Conservation (phyloP, 2,797 vertebrate species). For the Furcifer pardalis region DNA sequence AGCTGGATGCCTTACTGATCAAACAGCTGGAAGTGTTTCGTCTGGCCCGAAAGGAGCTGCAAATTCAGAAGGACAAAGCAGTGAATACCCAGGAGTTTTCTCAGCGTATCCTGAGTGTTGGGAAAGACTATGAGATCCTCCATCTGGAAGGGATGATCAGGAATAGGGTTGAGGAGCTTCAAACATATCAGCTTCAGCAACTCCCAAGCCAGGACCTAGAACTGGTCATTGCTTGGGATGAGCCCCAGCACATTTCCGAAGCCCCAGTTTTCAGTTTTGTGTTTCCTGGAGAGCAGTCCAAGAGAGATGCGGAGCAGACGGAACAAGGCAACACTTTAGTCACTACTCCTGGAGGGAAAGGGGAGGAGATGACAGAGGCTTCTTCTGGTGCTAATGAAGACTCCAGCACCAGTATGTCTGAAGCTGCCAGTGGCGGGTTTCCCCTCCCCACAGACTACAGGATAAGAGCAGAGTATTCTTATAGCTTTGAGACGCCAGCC, state of each 20-base stretch:
- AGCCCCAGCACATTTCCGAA: not conserved
- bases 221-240: conserved; percentile 29
- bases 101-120: conserved; percentile 35
- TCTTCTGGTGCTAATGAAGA: not conserved
- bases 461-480: not conserved
- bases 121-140: conserved; percentile 48
- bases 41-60: conserved; percentile 26
- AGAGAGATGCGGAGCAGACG: not conserved
- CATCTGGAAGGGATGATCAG: conserved; percentile 47
- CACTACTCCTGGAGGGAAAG: not conserved
- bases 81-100: conserved; percentile 43
- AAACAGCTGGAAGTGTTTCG: conserved; percentile 29
- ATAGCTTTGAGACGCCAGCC: not conserved
- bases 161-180: conserved; percentile 41
- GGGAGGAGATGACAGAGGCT: not conserved
- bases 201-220: conserved; percentile 24
- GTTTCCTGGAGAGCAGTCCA: not conserved
- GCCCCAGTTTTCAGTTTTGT: conserved; percentile 9
- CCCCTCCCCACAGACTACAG: not conserved
- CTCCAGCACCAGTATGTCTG: not conserved
- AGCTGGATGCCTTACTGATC: conserved; percentile 30
- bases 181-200: not conserved
- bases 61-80: conserved; percentile 41
- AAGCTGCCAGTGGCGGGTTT: not conserved
- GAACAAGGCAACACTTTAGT: not conserved